Percentiles rank a stretch among this genome's conserved stretches.
Conservation (phyloP, 2,797 vertebrate genomes). For the Pantherophis vulpinus region DNA sequence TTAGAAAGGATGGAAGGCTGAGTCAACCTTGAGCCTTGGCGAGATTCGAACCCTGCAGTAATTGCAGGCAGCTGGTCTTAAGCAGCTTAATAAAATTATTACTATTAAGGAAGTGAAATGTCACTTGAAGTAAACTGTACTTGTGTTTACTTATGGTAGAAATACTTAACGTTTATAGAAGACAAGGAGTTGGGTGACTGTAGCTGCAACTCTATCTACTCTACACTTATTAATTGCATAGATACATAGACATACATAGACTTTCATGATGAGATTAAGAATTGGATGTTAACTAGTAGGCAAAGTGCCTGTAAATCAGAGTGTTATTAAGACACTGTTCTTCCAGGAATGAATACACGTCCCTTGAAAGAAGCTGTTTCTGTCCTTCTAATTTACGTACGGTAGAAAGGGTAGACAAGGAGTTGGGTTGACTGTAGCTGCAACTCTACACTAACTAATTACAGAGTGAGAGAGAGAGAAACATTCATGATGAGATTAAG, state of each 20-base stretch:
- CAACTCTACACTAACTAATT: neutral
- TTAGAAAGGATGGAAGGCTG: no score
- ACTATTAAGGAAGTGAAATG: neutral
- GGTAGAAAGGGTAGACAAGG: neutral
- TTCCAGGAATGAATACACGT: neutral
- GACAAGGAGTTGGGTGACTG: neutral
- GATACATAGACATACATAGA: neutral
- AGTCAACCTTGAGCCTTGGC: no score
- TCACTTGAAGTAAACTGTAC: neutral
- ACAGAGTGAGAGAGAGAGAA: neutral
- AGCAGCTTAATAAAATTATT: no score
- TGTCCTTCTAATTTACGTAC: neutral
- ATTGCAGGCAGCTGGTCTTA: no score
- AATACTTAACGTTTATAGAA: neutral
- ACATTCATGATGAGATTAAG: neutral
- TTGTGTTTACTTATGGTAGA: neutral
- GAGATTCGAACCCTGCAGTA: no score
- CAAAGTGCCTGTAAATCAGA: neutral
- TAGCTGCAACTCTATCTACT: neutral
- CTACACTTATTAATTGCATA: neutral
- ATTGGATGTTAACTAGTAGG: neutral
- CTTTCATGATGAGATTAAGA: neutral
- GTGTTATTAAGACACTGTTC: neutral
- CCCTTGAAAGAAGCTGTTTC: neutral
- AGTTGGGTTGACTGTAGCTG: neutral